Percentiles rank a stretch among this genome's conserved stretches.
These are phyloP conservation scores for Desmophyllum pertusum DNA, from an alignment of 92 coral and sea anemone species.

Conservation along the genomic window DNA sequence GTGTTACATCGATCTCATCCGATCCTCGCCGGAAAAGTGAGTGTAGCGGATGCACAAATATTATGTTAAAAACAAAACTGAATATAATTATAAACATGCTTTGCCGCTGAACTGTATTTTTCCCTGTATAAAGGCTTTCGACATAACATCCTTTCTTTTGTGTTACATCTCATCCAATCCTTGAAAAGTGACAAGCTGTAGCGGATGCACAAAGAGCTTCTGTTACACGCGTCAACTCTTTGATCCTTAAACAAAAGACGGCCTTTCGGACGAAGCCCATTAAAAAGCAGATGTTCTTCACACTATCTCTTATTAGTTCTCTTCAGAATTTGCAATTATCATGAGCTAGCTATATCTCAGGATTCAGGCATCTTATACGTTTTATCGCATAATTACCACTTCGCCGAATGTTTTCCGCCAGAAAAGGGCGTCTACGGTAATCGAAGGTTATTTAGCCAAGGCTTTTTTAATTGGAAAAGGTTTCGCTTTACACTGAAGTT, in stretches of 20 bases:
- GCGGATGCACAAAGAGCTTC: not conserved
- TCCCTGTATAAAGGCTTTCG: too few relatives aligned
- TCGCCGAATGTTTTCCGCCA: not conserved
- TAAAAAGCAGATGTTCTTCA: slow-evolving; percentile 9
- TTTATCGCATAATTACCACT: not conserved
- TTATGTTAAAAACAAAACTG: not conserved
- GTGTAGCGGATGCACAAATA: too few relatives aligned
- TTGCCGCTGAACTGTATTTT: too few relatives aligned
- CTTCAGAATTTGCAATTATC: not conserved
- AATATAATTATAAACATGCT: not conserved
- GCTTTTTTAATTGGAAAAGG: not conserved
- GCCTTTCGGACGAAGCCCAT: not conserved
- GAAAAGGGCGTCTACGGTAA: not conserved
- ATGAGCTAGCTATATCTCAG: not conserved
- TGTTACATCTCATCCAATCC: not conserved
- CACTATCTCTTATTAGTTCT: not conserved
- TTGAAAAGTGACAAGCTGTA: not conserved
- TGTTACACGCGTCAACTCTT: not conserved
- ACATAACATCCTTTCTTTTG: not conserved
- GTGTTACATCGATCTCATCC: too few relatives aligned
- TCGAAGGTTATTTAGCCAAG: not conserved
- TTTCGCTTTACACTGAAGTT: too few relatives aligned
- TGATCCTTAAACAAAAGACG: not conserved
- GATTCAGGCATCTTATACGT: not conserved
- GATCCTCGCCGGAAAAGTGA: too few relatives aligned